Evolutionary conservation across 2,797 vertebrate genomes (phyloP), one percentile per base, ranked within the genome.

Genomic region (Florisuga fusca): DNA sequence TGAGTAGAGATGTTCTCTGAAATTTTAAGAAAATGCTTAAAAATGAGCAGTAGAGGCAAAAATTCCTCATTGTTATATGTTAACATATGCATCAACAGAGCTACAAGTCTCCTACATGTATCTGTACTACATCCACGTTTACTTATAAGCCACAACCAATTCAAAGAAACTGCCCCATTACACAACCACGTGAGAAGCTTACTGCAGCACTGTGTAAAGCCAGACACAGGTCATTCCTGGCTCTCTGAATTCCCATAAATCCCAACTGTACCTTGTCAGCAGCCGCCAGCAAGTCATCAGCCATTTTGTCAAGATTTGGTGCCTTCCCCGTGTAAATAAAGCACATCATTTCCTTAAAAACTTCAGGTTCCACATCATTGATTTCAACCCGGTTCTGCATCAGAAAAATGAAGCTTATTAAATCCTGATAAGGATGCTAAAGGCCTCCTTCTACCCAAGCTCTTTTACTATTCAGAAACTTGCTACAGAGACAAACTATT

Each of bases 301-400:
- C 99, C 99, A 99, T 99, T 97, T 99, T 99, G 98, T 99, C 99
- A 63, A 99, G 98, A 97, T 99, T 99, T 50, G 99, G 99, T 50
- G 99, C 99, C 93, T 99, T 99, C 84, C 99, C 99, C 20, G 99
- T 99, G 97, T 99, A 99, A 93, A 99, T 99, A 97, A 99, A 99
- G 94, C 99, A 99, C 99, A 99, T 99, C 99, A 99, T 99, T 96
- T 99, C 99, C 97, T 99, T 99, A 95, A 99, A 99, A 83, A 99
- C 99, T 97, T 99, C 99, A 3, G 99, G 99, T 95, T 99, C 99
- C 97, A 99, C 99, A 25, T 99, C 99, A 41, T 99, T 99, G 96
- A 99, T 99, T 97, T 99, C 99, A 76, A 99, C 99, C 3, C 99
- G 99, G 96, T 99, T 99, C 99, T 99, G 97, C 4, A 69, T 8